Conservation (phyloP, 2,113 vertebrate genomes). For the Carassius auratus region DNA sequence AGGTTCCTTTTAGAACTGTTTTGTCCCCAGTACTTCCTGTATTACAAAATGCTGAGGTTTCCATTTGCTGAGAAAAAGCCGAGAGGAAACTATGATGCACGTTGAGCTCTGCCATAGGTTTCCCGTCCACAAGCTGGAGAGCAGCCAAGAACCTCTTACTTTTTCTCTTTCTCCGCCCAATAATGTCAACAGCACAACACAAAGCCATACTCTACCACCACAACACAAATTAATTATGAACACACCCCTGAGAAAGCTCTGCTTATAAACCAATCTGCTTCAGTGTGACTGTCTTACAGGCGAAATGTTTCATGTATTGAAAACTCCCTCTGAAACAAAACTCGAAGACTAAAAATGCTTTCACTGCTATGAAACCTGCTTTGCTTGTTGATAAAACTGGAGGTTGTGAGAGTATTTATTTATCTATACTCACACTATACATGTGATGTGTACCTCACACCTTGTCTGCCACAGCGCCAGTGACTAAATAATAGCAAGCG, state of each 20-base stretch:
- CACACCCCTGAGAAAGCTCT: background rate
- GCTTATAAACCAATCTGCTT: background rate
- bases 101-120: conserved; percentile 44
- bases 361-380: background rate
- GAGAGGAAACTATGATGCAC: background rate
- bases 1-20: background rate
- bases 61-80: conserved; percentile 4
- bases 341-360: background rate
- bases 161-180: background rate
- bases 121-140: conserved; percentile 56
- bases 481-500: background rate
- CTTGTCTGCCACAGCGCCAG: background rate
- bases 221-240: conserved; percentile 26
- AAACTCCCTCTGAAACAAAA: conserved; percentile 1
- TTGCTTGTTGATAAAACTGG: background rate
- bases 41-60: conserved; percentile 16
- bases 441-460: background rate
- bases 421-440: background rate
- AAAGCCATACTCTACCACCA: background rate
- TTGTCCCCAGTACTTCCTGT: background rate
- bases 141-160: background rate
- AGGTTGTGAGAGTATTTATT: background rate
- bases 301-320: background rate
- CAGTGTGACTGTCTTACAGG: background rate
- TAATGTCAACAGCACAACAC: conserved; percentile 20